Evolutionary conservation across 1,140 invertebrate species (phyloP).

Genomic region (Apolygus lucorum): DNA sequence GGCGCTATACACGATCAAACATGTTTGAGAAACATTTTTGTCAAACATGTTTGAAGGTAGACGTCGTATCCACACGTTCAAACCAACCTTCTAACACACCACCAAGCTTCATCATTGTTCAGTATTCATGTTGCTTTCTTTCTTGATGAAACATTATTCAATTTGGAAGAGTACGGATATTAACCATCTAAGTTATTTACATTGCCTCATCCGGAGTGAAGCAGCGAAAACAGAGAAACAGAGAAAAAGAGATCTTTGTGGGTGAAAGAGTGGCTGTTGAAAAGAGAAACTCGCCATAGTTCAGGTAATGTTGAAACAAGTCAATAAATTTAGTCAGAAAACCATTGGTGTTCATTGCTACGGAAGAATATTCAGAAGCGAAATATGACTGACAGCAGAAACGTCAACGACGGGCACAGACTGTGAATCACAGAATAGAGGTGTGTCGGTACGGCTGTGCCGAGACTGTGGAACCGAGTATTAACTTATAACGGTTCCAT

Average conservation of each 20-base stretch:
- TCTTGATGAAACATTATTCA: neutral
- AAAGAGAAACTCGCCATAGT: neutral
- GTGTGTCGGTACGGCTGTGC: too few relatives aligned
- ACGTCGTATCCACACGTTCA: neutral
- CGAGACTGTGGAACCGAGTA: too few relatives aligned
- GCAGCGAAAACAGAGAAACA: neutral
- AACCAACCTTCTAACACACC: neutral
- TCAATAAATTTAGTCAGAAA: neutral
- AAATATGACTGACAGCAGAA: too few relatives aligned
- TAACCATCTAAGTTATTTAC: too few relatives aligned
- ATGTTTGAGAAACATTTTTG: too few relatives aligned
- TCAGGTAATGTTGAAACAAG: neutral
- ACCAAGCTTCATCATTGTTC: neutral
- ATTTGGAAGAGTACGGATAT: too few relatives aligned
- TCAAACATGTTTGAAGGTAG: too few relatives aligned
- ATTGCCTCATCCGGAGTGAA: neutral
- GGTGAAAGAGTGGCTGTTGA: too few relatives aligned
- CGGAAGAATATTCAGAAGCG: neutral
- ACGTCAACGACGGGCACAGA: too few relatives aligned
- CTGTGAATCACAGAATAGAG: too few relatives aligned
- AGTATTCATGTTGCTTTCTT: neutral
- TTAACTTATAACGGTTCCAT: too few relatives aligned
- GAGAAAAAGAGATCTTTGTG: neutral
- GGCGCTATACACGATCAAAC: too few relatives aligned
- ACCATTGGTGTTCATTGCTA: neutral